These are phyloP conservation scores for Nymphalis polychloros DNA, from an alignment of 2,888 invertebrate species.

Conservation along the genomic window DNA sequence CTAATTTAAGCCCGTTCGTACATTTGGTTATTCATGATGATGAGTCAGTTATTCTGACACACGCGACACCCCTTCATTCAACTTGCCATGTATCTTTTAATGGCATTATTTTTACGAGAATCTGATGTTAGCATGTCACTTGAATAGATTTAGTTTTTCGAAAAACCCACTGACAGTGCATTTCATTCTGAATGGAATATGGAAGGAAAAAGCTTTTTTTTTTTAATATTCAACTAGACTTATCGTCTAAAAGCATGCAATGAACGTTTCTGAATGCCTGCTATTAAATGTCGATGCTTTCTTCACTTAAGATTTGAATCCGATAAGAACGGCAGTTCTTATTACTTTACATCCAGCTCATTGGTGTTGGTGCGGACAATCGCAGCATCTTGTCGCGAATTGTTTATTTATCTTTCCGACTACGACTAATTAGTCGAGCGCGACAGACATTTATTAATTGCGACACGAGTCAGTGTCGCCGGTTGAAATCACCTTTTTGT, in stretches of 20 bases:
- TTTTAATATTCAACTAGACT: constrained; percentile 17
- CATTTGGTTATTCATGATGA: constrained; percentile 41
- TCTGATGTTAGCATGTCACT: constrained; percentile 22
- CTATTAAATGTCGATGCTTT: constrained; percentile 36
- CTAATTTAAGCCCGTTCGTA: constrained; percentile 33
- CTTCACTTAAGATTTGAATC: constrained; percentile 34
- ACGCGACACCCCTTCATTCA: constrained; percentile 42
- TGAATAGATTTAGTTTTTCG: not conserved
- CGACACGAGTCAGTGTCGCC: constrained; percentile 69
- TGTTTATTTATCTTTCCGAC: constrained; percentile 62
- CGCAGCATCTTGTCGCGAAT: constrained; percentile 52
- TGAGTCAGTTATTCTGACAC: constrained; percentile 42
- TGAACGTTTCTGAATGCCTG: constrained; percentile 27
- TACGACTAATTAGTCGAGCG: constrained; percentile 75
- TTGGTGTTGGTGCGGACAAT: constrained; percentile 40
- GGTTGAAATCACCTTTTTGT: constrained; percentile 55
- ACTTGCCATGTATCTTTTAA: constrained; percentile 39
- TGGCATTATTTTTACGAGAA: constrained; percentile 37
- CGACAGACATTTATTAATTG: constrained; percentile 78
- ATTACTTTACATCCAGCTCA: constrained; percentile 8
- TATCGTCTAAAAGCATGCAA: constrained; percentile 31
- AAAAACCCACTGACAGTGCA: not conserved
- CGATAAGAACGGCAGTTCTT: constrained; percentile 27
- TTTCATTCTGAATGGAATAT: not conserved
- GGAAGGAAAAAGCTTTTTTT: constrained; percentile 3